These are phyloP conservation scores for Rhynchonema sp. DNA, from an alignment of 2,888 invertebrate genomes.

Conservation along the genomic window DNA sequence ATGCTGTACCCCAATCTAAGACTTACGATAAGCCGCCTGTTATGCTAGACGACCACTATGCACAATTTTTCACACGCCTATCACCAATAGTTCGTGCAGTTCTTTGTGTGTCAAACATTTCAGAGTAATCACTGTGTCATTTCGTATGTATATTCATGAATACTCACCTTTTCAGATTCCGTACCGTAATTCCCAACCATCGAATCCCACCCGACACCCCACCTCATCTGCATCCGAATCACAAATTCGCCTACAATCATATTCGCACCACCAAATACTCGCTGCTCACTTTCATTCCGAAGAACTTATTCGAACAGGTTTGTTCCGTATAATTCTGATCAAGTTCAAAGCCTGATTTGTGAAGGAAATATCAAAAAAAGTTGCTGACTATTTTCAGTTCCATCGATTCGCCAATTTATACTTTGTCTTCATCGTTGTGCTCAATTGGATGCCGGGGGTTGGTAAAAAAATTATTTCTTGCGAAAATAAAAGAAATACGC, in stretches of 20 bases:
- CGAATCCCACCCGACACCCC: constrained; percentile 59
- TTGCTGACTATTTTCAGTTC: constrained; percentile 44
- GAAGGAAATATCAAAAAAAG: too few species aligned
- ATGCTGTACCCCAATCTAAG: too few species aligned
- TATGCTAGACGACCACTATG: too few species aligned
- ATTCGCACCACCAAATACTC: constrained; percentile 89
- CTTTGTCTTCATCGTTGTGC: constrained; percentile 81
- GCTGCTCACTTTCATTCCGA: constrained; percentile 71
- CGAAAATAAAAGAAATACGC: too few species aligned
- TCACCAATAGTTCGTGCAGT: too few species aligned
- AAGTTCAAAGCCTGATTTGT: neutral
- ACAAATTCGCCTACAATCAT: constrained; percentile 49
- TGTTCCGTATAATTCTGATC: neutral
- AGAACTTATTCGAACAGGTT: constrained; percentile 70
- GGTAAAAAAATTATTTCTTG: too few species aligned
- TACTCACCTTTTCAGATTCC: constrained; percentile 27
- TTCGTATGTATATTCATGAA: too few species aligned
- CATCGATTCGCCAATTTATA: constrained; percentile 92
- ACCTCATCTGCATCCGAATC: constrained; percentile 59
- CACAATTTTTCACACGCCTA: too few species aligned
- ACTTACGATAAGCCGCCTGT: too few species aligned
- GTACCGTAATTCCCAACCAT: constrained; percentile 57
- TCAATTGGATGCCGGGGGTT: constrained; percentile 84
- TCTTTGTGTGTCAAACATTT: too few species aligned
- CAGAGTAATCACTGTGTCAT: too few species aligned